These are phyloP conservation scores for Helostoma temminkii DNA, from an alignment of 2,797 vertebrate species.

Conservation along the genomic window DNA sequence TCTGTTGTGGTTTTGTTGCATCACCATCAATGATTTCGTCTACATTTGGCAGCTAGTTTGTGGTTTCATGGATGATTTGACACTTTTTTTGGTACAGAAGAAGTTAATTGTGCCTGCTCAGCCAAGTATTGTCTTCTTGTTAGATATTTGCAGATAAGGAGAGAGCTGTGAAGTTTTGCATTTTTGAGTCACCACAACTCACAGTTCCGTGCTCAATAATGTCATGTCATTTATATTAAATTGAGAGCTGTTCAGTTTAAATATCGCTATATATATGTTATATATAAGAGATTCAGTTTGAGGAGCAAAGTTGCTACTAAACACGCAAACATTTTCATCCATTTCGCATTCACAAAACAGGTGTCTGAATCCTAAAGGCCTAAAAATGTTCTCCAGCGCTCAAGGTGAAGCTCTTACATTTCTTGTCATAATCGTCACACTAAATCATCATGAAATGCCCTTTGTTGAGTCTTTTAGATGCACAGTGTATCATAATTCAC, in stretches of 20 bases:
- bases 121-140: neutral
- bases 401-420: constrained; percentile 6
- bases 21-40: neutral
- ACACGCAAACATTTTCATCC: neutral
- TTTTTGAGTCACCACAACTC: neutral
- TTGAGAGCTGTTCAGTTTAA: neutral
- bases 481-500: constrained; percentile 12
- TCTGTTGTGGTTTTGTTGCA: neutral
- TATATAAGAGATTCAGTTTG: constrained; percentile 1
- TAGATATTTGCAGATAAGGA: no score
- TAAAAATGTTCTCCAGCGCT: constrained; percentile 19
- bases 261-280: neutral
- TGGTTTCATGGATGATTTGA: neutral
- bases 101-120: neutral
- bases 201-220: neutral
- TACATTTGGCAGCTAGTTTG: constrained; percentile 2
- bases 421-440: constrained; percentile 23
- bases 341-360: constrained; percentile 8
- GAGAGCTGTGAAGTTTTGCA: neutral
- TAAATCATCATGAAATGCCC: constrained; percentile 30
- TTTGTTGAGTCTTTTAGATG: constrained; percentile 24
- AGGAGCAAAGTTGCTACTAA: neutral
- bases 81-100: no score
- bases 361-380: constrained; percentile 5
- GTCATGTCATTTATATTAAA: constrained; percentile 8